Evolutionary conservation across 2,888 invertebrate genomes (phyloP).

Genomic region (Erynnis tages): DNA sequence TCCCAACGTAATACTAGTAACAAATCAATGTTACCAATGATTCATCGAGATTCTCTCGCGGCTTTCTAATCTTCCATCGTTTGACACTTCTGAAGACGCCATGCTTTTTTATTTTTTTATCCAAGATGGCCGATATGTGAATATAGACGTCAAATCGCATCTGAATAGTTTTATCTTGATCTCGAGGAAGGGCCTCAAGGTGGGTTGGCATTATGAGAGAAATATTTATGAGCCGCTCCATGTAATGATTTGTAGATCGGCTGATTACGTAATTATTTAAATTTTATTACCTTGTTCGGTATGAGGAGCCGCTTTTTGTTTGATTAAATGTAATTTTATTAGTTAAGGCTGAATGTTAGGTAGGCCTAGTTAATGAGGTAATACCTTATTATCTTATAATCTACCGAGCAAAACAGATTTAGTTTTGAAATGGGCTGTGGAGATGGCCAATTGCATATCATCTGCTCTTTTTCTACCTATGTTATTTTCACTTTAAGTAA

Average conservation of each 20-base stretch:
- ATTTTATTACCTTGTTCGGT: conserved; percentile 16
- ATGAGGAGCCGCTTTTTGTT: conserved; percentile 9
- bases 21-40: conserved; percentile 36
- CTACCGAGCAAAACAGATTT: too few species aligned
- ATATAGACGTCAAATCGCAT: conserved; percentile 65
- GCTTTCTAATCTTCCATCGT: conserved; percentile 45
- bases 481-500: too few species aligned
- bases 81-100: conserved; percentile 45
- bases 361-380: too few species aligned
- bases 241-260: conserved; percentile 27
- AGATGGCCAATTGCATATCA: too few species aligned
- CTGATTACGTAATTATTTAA: conserved; percentile 26
- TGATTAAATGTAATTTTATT: conserved; percentile 8
- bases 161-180: conserved; percentile 54
- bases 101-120: conserved; percentile 41
- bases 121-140: conserved; percentile 63
- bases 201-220: conserved; percentile 25
- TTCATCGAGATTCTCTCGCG: conserved; percentile 33
- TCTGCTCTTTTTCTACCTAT: too few species aligned
- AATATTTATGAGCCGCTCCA: conserved; percentile 16
- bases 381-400: too few species aligned
- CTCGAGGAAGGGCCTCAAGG: conserved; percentile 40
- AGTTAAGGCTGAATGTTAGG: not conserved
- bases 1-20: conserved; percentile 30
- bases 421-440: too few species aligned